These are phyloP conservation scores for Platalea minor DNA, from an alignment of 2,797 vertebrate species.

Conservation along the genomic window DNA sequence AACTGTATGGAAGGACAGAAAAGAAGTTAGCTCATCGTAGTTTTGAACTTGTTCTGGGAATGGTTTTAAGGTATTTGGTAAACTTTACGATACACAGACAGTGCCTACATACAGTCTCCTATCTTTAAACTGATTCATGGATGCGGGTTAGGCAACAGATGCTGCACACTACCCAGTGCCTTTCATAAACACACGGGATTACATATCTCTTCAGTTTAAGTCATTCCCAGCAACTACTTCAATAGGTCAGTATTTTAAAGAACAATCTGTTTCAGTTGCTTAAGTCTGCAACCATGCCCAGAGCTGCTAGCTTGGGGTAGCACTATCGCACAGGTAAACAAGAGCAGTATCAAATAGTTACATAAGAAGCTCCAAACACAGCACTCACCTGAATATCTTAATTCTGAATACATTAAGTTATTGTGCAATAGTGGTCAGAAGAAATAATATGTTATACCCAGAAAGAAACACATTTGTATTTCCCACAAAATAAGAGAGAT, in stretches of 20 bases:
- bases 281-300: not conserved
- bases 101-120: not conserved
- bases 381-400: not conserved
- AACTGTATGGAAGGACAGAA: not conserved
- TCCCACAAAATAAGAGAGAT: not conserved
- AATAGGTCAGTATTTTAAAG: not conserved
- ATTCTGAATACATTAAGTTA: not conserved
- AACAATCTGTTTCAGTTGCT: not conserved
- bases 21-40: not conserved
- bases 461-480: not conserved
- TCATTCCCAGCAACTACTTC: not conserved
- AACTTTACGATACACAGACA: not conserved
- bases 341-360: not conserved
- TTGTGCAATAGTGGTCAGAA: not conserved
- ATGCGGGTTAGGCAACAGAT: not conserved
- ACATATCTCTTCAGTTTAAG: not conserved
- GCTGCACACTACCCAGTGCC: not conserved
- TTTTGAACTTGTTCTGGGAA: not conserved
- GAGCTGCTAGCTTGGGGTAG: not conserved
- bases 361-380: not conserved
- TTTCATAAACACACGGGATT: not conserved
- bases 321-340: not conserved
- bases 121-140: not conserved
- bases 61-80: not conserved
- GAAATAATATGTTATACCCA: not conserved